Base-by-base conservation (phyloP, 2,888 invertebrate genomes). In the Lobophora halterata region DNA sequence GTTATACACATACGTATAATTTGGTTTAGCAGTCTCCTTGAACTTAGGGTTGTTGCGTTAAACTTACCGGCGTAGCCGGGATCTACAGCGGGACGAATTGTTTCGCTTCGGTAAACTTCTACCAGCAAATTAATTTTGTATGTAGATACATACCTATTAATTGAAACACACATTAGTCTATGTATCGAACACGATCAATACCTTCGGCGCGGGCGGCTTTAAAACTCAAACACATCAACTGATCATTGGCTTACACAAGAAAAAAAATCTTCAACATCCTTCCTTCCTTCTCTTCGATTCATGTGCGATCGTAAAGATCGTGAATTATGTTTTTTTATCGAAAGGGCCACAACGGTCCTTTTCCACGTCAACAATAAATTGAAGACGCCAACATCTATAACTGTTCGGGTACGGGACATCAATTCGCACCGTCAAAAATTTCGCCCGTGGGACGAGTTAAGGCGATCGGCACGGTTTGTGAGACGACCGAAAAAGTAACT, bases 1-100 rank as follows among this genome's bases (percentile, higher is more conserved):
- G 34, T 41, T n/a, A n/a, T n/a, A n/a, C 38, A 38, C 44, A 48
- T 46, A 35, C 38, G 8, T 7, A 45, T 68, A 62, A 66, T 67
- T 61, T 52, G 43, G 63, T 66, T 63, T 58, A 61, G 46, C 50
- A 61, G 55, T 58, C 57, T 51, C 46, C 49, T 52, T 54, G 49
- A 57, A 57, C 59, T 59, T 57, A 46, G 37, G 42, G 46, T 50
- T 58, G 53, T 55, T 56, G 52, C 49, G 57, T 46, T 49, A 50
- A 58, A 64, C 55, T 63, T 58, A 48, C 46, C 34, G 50, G 46
- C 48, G 28, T 32, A 42, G 48, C 32, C 39, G 53, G 40, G 49
- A 50, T 57, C 55, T 52, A 52, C 54, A 52, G 44, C 34, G 57
- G 49, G 39, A 46, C 43, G 48, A 60, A 61, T 63, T 61, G 58